Conservation (phyloP, 1,140 invertebrate genomes). For the Zelostemma sp. region DNA sequence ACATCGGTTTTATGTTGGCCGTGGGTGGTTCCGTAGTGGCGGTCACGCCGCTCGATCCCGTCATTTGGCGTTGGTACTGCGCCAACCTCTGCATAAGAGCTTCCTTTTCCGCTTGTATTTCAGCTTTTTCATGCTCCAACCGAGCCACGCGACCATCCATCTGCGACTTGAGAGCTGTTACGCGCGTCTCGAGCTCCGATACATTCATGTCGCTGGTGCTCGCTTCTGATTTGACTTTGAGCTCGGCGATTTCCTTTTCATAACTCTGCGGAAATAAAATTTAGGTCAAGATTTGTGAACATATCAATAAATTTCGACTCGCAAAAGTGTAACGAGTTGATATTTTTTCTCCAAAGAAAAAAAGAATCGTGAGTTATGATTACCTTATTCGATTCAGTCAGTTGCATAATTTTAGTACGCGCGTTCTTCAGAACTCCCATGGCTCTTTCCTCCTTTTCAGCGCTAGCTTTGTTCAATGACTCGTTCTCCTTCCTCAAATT, state of each 20-base stretch:
- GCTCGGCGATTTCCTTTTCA: constrained; percentile 74
- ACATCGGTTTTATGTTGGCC: constrained; percentile 95
- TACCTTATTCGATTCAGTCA: constrained; percentile 77
- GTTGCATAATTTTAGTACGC: constrained; percentile 77
- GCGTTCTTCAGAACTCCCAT: constrained; percentile 81
- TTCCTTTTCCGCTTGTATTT: constrained; percentile 78
- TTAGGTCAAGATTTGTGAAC: no score
- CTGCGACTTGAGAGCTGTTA: constrained; percentile 78
- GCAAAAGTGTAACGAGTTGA: no score
- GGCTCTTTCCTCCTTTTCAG: constrained; percentile 80
- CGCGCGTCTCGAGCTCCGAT: constrained; percentile 72
- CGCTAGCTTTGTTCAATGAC: constrained; percentile 73
- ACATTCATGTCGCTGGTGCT: constrained; percentile 41
- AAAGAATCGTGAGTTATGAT: no score
- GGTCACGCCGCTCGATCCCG: constrained; percentile 76
- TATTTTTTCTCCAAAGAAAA: no score
- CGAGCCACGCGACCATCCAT: constrained; percentile 79
- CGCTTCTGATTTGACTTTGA: constrained; percentile 72
- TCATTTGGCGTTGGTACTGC: constrained; percentile 84
- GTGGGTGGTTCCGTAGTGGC: constrained; percentile 82
- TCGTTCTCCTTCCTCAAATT: constrained; percentile 80
- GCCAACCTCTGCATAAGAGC: constrained; percentile 78
- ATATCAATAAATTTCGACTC: no score
- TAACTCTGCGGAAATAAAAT: constrained; percentile 46
- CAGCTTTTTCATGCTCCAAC: constrained; percentile 82